These are phyloP conservation scores for Styela clava DNA, from an alignment of 23 tunicate genomes.

Conservation along the genomic window DNA sequence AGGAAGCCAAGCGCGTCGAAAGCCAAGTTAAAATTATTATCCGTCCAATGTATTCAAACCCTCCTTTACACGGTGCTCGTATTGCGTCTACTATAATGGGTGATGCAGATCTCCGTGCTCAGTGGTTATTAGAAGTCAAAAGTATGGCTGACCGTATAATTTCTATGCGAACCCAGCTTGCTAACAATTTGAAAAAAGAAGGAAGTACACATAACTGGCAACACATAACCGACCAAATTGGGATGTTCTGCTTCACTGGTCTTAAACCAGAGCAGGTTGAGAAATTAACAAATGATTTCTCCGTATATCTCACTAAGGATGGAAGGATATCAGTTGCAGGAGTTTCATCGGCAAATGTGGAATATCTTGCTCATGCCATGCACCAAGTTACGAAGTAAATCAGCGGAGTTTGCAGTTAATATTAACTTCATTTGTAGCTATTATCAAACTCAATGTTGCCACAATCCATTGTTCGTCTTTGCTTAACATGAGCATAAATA, in stretches of 20 bases:
- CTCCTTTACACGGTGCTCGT: slow-evolving; percentile 94
- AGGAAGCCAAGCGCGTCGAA: slow-evolving; percentile 93
- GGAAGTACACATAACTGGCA: slow-evolving; percentile 78
- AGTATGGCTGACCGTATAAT: slow-evolving; percentile 94
- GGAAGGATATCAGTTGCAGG: slow-evolving; percentile 96
- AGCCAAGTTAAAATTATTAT: slow-evolving; percentile 87
- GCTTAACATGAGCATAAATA: too few species aligned
- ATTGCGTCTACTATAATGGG: slow-evolving; percentile 74
- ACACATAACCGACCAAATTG: slow-evolving; percentile 91
- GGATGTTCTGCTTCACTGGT: slow-evolving; percentile 98
- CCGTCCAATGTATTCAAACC: slow-evolving; percentile 96
- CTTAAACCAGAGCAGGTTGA: slow-evolving; percentile 71
- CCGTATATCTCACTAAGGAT: slow-evolving; percentile 87
- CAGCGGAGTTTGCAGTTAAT: too few species aligned
- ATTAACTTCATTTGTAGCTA: too few species aligned
- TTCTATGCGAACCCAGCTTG: slow-evolving; percentile 80
- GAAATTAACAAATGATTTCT: slow-evolving; percentile 33
- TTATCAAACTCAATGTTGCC: too few species aligned
- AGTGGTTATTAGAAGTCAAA: slow-evolving; percentile 45
- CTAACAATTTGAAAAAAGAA: slow-evolving; percentile 65
- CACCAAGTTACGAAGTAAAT: slow-evolving; percentile 90
- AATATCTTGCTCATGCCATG: slow-evolving; percentile 82
- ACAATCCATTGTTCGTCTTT: too few species aligned
- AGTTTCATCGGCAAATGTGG: slow-evolving; percentile 77
- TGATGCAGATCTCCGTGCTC: slow-evolving; percentile 49